These are phyloP conservation scores for Dynastes grantii DNA, from an alignment of 2,888 invertebrate genomes.

Conservation along the genomic window DNA sequence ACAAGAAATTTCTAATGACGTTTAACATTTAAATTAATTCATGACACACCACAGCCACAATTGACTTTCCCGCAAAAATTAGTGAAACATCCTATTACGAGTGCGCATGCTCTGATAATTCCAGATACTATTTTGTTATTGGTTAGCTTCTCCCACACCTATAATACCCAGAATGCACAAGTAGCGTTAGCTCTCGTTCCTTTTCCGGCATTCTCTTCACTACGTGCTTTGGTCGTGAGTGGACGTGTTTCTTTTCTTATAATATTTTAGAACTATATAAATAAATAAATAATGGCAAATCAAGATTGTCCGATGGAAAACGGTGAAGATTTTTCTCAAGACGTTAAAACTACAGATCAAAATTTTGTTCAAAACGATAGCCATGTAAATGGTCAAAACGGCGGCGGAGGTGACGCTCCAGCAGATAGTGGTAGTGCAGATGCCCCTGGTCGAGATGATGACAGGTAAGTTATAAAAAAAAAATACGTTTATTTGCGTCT, in stretches of 20 bases:
- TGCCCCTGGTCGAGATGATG: constrained; percentile 86
- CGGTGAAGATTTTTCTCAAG: constrained; percentile 86
- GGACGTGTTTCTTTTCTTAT: constrained; percentile 61
- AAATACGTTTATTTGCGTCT: neutral
- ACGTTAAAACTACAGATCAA: constrained; percentile 78
- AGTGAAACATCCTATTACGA: constrained; percentile 1
- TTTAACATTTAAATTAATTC: constrained; percentile 33
- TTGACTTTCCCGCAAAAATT: constrained; percentile 51
- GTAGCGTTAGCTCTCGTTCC: constrained; percentile 42
- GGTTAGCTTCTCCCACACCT: constrained; percentile 44
- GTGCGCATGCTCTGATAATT: constrained; percentile 32
- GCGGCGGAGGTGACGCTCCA: constrained; percentile 79
- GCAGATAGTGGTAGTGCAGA: constrained; percentile 82
- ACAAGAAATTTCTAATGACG: constrained; percentile 50
- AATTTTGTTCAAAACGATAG: constrained; percentile 72
- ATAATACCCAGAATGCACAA: constrained; percentile 57
- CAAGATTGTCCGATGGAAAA: constrained; percentile 82
- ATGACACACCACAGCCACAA: constrained; percentile 24
- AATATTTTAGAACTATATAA: constrained; percentile 43
- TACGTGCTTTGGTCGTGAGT: constrained; percentile 63
- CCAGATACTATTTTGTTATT: constrained; percentile 30
- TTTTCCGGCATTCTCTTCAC: constrained; percentile 63
- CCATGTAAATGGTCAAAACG: constrained; percentile 74
- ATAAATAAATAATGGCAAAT: constrained; percentile 70
- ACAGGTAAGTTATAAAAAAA: constrained; percentile 75